Percentiles rank a stretch among this genome's conserved stretches.
phyloP scores from a whole-genome alignment of 2,113 vertebrate species.

The human region DNA sequence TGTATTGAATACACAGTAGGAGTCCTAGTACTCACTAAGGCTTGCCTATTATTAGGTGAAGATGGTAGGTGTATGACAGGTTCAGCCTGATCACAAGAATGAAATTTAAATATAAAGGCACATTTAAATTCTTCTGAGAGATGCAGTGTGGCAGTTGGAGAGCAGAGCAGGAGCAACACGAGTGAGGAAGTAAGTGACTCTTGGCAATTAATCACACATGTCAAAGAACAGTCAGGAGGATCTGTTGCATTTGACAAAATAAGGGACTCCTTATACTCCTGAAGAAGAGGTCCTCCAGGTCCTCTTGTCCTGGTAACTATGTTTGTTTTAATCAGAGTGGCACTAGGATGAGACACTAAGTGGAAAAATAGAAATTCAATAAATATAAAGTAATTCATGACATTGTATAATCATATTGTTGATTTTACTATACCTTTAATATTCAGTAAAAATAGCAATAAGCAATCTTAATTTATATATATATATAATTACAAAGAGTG shows the following conservation, averaged over 20 bases:
- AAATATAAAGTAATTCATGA: neutral
- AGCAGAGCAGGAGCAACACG: neutral
- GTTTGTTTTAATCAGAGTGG: neutral
- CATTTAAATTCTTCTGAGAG: slow-evolving; percentile 68
- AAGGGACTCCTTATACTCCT: neutral
- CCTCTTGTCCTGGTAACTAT: neutral
- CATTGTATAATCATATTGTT: neutral
- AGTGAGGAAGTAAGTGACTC: slow-evolving; percentile 53
- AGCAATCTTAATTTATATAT: neutral
- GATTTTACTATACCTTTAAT: neutral
- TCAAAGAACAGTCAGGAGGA: slow-evolving; percentile 47
- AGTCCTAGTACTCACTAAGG: neutral
- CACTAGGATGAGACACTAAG: neutral
- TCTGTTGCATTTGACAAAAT: slow-evolving; percentile 46
- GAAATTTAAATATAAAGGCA: slow-evolving; percentile 72
- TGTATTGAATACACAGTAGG: neutral
- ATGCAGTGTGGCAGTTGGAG: slow-evolving; percentile 59
- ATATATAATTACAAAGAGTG: neutral
- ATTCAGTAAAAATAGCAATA: neutral
- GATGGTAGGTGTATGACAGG: slow-evolving; percentile 64
- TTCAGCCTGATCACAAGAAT: slow-evolving; percentile 68
- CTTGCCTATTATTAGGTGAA: slow-evolving; percentile 60
- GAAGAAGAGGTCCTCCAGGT: neutral
- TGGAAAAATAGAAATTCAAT: neutral
- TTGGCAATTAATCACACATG: slow-evolving; percentile 70